Base-by-base conservation (phyloP, 1,140 invertebrate genomes). In the Chironomus tepperi region DNA sequence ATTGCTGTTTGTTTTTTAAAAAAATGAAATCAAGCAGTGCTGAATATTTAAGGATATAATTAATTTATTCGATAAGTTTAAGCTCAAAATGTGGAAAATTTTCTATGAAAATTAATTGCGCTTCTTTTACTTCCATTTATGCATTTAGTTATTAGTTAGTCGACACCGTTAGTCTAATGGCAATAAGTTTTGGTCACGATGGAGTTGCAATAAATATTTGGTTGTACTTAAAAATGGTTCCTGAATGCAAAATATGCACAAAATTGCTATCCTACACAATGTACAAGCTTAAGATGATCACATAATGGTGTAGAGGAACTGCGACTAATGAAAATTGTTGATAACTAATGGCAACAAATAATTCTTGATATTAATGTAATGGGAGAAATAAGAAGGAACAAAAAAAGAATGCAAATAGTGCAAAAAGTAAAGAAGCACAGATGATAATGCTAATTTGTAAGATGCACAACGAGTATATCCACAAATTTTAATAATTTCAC, bases 401-500 rank as follows among this genome's bases (percentile, higher is more conserved):
- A n/a, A n/a, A n/a, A n/a, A n/a, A n/a, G 24, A 34, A 34, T n/a
- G n/a, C 12, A 57, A 57, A 57, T 12, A 57, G 47, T 5, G n/a
- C 12, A 12, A 57, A n/a, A 10, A 57, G 47, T 47, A 47, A n/a
- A 47, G 12, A 1, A 57, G 47, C n/a, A n/a, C 47, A 57, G 47
- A 57, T 57, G 47, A 57, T 57, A 57, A 57, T 57, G 47, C 47
- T 57, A 57, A 57, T 57, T 57, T 57, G 47, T 57, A 57, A 57
- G 47, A 57, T 57, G 47, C 47, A 57, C 12, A 57, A 15, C 12
- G 47, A 57, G 47, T 12, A 47, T 34, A 57, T 57, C 47, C 47
- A 57, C 47, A 57, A 57, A 57, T 57, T 57, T 57, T 57, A 57
- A 57, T 57, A 57, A 57, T 57, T 57, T 57, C 47, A 57, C n/a